Evolutionary conservation across 1,140 invertebrate genomes (phyloP).

Genomic region (Prorops nasuta): DNA sequence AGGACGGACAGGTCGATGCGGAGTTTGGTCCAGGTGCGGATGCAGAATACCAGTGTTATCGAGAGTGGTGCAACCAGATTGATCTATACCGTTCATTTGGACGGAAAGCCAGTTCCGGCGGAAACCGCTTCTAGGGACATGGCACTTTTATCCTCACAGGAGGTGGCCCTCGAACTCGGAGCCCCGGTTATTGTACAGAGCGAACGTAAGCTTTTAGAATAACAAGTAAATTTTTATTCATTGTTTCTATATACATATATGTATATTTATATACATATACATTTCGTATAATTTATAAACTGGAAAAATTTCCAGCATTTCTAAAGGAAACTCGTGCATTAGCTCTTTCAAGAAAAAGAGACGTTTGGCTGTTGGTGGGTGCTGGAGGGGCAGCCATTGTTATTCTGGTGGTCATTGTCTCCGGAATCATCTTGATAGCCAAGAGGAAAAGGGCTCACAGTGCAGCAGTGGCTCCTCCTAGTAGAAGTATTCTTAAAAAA

Average conservation of each 20-base stretch:
- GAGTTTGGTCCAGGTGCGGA: slow-evolving; percentile 48
- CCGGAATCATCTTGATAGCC: slow-evolving; percentile 62
- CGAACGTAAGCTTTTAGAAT: slow-evolving; percentile 70
- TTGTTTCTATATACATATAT: too few relatives aligned
- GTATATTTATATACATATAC: background rate
- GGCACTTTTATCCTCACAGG: slow-evolving; percentile 70
- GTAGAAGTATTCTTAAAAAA: slow-evolving; percentile 40
- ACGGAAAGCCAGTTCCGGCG: slow-evolving; percentile 73
- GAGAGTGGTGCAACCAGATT: slow-evolving; percentile 48
- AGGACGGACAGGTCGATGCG: slow-evolving; percentile 20
- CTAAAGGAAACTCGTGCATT: slow-evolving; percentile 65
- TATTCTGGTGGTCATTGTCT: slow-evolving; percentile 63
- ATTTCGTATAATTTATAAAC: background rate
- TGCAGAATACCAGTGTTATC: slow-evolving; percentile 45
- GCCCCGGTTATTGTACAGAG: slow-evolving; percentile 77
- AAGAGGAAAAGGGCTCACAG: slow-evolving; percentile 58
- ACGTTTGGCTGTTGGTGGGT: slow-evolving; percentile 65
- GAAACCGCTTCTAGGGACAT: slow-evolving; percentile 76
- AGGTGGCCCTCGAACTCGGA: slow-evolving; percentile 72
- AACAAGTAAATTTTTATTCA: too few relatives aligned
- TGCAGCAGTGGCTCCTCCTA: slow-evolving; percentile 35
- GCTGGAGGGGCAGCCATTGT: slow-evolving; percentile 63
- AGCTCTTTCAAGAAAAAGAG: slow-evolving; percentile 62
- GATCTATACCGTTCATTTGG: slow-evolving; percentile 76
- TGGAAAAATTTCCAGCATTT: slow-evolving; percentile 61